Evolutionary conservation across 2,113 vertebrate genomes (phyloP).

Genomic region (Epinephelus fuscoguttatus): DNA sequence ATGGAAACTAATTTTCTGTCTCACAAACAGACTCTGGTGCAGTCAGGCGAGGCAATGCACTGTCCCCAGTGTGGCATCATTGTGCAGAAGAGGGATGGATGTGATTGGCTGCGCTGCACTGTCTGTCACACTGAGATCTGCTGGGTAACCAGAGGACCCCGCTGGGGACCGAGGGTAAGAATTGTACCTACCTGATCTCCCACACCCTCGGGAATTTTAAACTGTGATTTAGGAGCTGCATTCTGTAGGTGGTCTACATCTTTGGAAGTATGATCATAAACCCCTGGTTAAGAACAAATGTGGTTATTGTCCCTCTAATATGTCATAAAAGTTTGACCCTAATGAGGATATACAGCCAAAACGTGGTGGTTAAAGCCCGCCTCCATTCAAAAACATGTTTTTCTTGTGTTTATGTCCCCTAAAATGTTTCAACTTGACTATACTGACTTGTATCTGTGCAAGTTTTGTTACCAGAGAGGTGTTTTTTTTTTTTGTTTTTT

Average conservation of each 20-base stretch:
- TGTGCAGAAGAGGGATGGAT: constrained; percentile 95
- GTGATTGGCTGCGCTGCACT: constrained; percentile 95
- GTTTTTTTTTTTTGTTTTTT: too few species aligned
- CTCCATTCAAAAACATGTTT: too few species aligned
- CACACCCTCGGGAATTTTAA: neutral
- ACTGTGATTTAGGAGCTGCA: neutral
- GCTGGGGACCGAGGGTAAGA: constrained; percentile 91
- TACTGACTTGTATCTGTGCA: too few species aligned
- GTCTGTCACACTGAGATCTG: constrained; percentile 97
- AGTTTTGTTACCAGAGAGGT: too few species aligned
- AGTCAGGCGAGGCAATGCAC: constrained; percentile 93
- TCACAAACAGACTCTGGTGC: constrained; percentile 84
- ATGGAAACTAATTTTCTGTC: neutral
- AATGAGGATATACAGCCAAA: neutral
- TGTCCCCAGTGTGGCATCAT: constrained; percentile 93
- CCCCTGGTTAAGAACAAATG: neutral
- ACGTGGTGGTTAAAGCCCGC: neutral
- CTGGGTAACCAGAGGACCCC: constrained; percentile 95
- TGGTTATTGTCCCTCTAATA: neutral
- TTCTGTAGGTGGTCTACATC: neutral
- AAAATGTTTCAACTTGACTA: too few species aligned
- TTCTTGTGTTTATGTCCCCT: too few species aligned
- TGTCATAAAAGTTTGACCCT: neutral
- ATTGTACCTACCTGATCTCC: neutral
- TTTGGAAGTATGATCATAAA: neutral